Base-by-base conservation (phyloP, 2,797 vertebrate genomes). In the Gouania willdenowi region DNA sequence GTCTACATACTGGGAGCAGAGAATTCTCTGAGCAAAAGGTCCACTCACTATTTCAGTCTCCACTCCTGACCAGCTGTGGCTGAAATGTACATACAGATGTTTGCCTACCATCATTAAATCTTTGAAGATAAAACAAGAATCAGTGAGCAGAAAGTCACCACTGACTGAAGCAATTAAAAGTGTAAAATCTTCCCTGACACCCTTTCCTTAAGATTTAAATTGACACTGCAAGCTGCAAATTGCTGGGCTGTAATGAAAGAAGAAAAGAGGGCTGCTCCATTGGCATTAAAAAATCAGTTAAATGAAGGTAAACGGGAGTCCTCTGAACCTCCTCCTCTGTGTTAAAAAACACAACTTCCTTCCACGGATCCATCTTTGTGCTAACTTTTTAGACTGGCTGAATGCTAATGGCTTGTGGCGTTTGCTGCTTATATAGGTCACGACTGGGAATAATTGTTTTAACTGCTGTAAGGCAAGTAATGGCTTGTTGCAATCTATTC, bases 271-370 rank as follows among this genome's bases (percentile, higher is more conserved):
- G 49, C 61, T 63, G 79, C 85, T 87, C 68, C 82, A 82, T 87
- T 86, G 79, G 86, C 82, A 88, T 90, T 85, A 81, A 73, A 77
- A 77, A 79, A 81, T 78, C 66, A 72, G 59, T 79, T 78, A 84
- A 86, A 85, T 82, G 75, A 85, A 83, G 73, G 84, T 81, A 85
- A 84, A 81, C 74, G 83, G 66, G 58, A 73, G 73, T 71, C 68
- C 69, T 88, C 76, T 87, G 78, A 88, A 86, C 84, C 71, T 78
- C 77, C 85, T 82, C 87, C 84, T 82, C 87, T 84, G 60, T 72
- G 35, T 71, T 56, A 55, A 78, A 77, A 86, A 83, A 82, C 75
- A 81, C 69, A 81, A 77, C 71, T 79, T 81, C 75, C 58, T 81
- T 83, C 79, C 77, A 72, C 75, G 78, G 69, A 87, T 75, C 73